These are phyloP conservation scores for Corapipo altera DNA, from an alignment of 2,113 vertebrate genomes.

Conservation along the genomic window DNA sequence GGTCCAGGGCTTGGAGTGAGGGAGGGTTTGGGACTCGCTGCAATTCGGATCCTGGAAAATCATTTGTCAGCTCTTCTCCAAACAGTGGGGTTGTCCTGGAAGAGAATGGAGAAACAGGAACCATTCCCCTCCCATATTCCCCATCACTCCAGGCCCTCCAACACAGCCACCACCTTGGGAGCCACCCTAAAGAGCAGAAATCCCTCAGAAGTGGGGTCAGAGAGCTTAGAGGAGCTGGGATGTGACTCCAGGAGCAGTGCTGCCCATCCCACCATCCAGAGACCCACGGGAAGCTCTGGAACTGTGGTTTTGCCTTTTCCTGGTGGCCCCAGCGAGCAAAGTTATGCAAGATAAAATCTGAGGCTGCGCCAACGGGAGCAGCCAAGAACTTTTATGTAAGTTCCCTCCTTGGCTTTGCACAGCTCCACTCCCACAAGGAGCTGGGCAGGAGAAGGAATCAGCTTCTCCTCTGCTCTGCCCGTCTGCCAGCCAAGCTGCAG, in stretches of 20 bases:
- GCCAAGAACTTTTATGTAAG: constrained; percentile 59
- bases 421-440: constrained; percentile 15
- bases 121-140: accelerated
- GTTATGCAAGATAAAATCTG: constrained; percentile 42
- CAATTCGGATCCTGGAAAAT: background rate
- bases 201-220: accelerated
- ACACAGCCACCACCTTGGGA: accelerated
- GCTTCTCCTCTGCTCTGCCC: background rate
- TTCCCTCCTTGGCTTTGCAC: background rate
- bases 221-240: background rate
- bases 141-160: background rate
- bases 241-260: background rate
- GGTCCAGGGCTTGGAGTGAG: accelerated
- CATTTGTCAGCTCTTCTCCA: background rate
- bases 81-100: background rate
- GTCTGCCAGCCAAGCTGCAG: background rate
- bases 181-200: background rate
- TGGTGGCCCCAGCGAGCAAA: background rate
- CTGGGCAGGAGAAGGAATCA: background rate
- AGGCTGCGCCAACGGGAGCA: background rate
- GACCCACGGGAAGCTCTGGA: background rate
- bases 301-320: background rate
- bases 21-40: background rate
- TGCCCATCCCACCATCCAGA: background rate
- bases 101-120: background rate